These are phyloP conservation scores for Noctua pronuba DNA, from an alignment of 2,888 invertebrate species.

Conservation along the genomic window DNA sequence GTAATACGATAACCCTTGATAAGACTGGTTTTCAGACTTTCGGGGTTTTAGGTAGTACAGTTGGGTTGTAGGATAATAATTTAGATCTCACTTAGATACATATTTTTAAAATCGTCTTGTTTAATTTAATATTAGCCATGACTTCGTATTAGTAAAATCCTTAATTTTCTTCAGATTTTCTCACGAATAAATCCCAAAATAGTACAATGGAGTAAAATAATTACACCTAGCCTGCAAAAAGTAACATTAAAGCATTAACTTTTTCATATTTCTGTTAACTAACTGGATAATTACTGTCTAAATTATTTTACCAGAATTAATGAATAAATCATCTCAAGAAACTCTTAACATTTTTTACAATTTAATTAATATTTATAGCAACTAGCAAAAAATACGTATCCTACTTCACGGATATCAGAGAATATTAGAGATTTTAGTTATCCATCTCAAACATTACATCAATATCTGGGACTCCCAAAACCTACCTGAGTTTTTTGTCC, in stretches of 20 bases:
- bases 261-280: constrained; percentile 31
- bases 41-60: background rate
- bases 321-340: constrained; percentile 4
- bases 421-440: background rate
- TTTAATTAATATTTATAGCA: background rate
- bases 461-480: background rate
- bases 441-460: background rate
- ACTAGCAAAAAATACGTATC: background rate
- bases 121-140: constrained; percentile 1
- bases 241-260: background rate
- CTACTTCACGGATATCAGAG: background rate
- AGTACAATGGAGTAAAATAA: constrained; percentile 37
- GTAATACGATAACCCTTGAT: background rate
- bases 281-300: constrained; percentile 3
- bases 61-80: background rate
- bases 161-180: constrained; percentile 11
- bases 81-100: background rate
- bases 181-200: constrained; percentile 33
- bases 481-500: constrained; percentile 13
- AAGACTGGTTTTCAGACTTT: background rate
- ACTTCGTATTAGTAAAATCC: constrained; percentile 6
- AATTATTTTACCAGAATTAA: constrained; percentile 5
- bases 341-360: constrained; percentile 22
- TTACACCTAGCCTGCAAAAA: constrained; percentile 31
- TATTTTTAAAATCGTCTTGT: background rate